These are phyloP conservation scores for Saguinus imperator DNA, from an alignment of 2,113 vertebrate species.

Conservation along the genomic window DNA sequence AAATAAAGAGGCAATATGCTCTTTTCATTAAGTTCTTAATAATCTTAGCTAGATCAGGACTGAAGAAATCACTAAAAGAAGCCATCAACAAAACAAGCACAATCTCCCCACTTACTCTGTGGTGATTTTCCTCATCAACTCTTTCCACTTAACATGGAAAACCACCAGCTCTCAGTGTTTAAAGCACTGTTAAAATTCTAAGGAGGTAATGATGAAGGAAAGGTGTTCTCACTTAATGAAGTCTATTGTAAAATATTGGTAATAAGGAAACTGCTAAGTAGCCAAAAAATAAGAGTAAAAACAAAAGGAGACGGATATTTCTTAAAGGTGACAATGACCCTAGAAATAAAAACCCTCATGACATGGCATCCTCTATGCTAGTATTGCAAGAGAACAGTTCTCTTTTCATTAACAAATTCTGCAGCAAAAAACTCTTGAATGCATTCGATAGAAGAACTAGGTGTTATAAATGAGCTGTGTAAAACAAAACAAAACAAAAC, in stretches of 20 bases:
- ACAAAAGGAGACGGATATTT: neutral
- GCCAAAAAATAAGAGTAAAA: slow-evolving; percentile 12
- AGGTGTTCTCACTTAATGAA: slow-evolving; percentile 44
- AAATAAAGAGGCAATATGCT: slow-evolving; percentile 66
- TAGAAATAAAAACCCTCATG: slow-evolving; percentile 20
- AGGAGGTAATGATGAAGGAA: neutral
- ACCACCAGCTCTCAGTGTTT: neutral
- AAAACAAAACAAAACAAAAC: neutral
- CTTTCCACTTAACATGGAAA: slow-evolving; percentile 28
- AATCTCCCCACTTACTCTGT: neutral
- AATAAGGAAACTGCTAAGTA: neutral
- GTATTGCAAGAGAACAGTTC: neutral
- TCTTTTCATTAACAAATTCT: slow-evolving; percentile 45
- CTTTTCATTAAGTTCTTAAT: slow-evolving; percentile 73
- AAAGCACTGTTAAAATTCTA: slow-evolving; percentile 51
- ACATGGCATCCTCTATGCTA: neutral
- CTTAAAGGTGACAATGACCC: neutral
- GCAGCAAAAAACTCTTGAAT: slow-evolving; percentile 13
- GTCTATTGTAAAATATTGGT: slow-evolving; percentile 32
- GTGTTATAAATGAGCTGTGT: neutral
- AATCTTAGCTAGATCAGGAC: slow-evolving; percentile 56
- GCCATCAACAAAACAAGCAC: slow-evolving; percentile 49
- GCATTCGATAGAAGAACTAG: slow-evolving; percentile 25
- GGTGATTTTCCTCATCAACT: slow-evolving; percentile 32
- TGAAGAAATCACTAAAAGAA: slow-evolving; percentile 56